phyloP scores from a whole-genome alignment of 2,113 vertebrate genomes.

The Bettongia penicillata region DNA sequence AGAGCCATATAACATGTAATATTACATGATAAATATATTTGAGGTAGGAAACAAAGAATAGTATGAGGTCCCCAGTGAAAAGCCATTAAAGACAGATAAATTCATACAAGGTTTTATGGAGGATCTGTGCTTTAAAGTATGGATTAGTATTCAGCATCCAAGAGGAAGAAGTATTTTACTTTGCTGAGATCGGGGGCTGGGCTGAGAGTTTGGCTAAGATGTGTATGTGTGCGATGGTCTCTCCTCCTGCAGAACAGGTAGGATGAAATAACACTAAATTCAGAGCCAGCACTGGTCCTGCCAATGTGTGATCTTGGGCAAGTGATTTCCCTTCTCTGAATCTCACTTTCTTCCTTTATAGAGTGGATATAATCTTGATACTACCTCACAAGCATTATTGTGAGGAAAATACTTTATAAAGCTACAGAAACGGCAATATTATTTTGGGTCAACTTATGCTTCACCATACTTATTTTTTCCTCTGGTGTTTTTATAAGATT shows the following conservation, averaged over 20 bases:
- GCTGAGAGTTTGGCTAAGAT: neutral
- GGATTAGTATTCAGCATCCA: neutral
- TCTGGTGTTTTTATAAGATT: constrained; percentile 35
- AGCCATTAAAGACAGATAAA: neutral
- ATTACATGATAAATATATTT: neutral
- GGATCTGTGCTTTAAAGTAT: too few species aligned
- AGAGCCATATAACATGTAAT: neutral
- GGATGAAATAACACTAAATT: neutral
- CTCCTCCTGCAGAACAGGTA: neutral
- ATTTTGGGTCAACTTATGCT: neutral
- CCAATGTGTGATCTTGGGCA: neutral
- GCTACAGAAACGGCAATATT: neutral
- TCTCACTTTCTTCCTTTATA: neutral
- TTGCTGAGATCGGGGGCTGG: neutral
- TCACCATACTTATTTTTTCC: constrained; percentile 7
- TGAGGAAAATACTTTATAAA: neutral
- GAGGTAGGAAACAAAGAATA: neutral
- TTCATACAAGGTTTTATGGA: neutral
- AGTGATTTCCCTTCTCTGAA: neutral
- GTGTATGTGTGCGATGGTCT: neutral
- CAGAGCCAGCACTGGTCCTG: neutral
- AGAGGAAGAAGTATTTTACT: neutral
- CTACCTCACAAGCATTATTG: neutral
- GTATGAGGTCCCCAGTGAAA: neutral
- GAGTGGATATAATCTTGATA: neutral